phyloP scores from a whole-genome alignment of 2,113 vertebrate genomes.

The Craseonycteris thonglongyai region DNA sequence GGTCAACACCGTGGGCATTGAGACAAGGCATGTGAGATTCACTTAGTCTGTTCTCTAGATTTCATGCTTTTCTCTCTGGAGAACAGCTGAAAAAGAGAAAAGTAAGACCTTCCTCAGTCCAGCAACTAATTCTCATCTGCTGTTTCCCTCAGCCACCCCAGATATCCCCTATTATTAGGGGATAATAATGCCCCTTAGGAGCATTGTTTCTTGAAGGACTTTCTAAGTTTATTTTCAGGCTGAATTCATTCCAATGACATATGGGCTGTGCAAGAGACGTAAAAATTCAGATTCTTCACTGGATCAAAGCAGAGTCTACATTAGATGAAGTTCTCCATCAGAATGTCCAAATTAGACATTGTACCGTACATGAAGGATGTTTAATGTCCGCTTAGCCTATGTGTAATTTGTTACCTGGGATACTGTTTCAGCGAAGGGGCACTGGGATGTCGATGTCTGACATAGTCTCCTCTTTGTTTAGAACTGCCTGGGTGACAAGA shows the following conservation, averaged over 20 bases:
- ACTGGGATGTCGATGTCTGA: neutral
- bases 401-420: neutral
- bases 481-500: slow-evolving; percentile 78
- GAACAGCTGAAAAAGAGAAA: neutral
- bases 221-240: neutral
- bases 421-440: neutral
- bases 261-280: neutral
- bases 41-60: neutral
- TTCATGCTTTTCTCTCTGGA: neutral
- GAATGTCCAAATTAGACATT: neutral
- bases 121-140: neutral
- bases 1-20: neutral
- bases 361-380: too few species aligned
- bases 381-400: neutral
- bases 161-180: neutral
- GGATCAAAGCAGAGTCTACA: neutral
- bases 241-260: neutral
- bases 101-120: neutral
- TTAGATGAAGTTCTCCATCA: neutral
- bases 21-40: neutral
- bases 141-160: neutral
- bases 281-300: neutral
- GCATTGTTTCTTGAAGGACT: neutral
- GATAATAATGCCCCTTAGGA: too few species aligned
- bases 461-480: slow-evolving; percentile 57